These are phyloP conservation scores for Zeus faber DNA, from an alignment of 2,113 vertebrate species.

Conservation along the genomic window DNA sequence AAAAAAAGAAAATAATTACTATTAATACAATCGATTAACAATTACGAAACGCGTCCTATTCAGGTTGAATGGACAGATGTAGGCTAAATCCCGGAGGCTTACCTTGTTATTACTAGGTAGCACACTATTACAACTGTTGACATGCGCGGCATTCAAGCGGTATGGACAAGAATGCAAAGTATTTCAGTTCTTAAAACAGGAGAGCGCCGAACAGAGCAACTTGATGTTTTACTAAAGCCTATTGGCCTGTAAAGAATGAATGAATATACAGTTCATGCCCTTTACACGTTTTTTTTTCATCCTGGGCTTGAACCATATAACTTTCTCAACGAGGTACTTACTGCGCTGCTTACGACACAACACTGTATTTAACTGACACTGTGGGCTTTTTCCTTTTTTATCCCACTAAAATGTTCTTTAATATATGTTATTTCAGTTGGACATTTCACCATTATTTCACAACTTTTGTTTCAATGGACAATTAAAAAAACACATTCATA, in stretches of 20 bases:
- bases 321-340: too few relatives aligned
- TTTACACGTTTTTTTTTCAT: too few relatives aligned
- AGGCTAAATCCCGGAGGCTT: constrained; percentile 49
- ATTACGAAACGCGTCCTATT: constrained; percentile 49
- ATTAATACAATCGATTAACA: constrained; percentile 63
- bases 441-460: too few relatives aligned
- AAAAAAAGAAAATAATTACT: constrained; percentile 47
- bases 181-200: constrained; percentile 67
- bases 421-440: too few relatives aligned
- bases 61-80: constrained; percentile 52
- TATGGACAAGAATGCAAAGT: constrained; percentile 70
- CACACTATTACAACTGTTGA: constrained; percentile 64
- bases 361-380: too few relatives aligned
- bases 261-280: too few relatives aligned
- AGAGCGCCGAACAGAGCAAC: constrained; percentile 31
- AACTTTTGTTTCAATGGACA: too few relatives aligned
- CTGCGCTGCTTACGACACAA: too few relatives aligned
- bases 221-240: constrained; percentile 19
- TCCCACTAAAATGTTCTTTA: too few relatives aligned
- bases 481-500: too few relatives aligned
- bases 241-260: background rate
- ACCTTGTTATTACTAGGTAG: constrained; percentile 51
- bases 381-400: too few relatives aligned
- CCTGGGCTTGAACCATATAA: too few relatives aligned
- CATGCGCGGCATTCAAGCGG: constrained; percentile 53